phyloP scores from a whole-genome alignment of 1,140 invertebrate species.

The Cydia amplana region DNA sequence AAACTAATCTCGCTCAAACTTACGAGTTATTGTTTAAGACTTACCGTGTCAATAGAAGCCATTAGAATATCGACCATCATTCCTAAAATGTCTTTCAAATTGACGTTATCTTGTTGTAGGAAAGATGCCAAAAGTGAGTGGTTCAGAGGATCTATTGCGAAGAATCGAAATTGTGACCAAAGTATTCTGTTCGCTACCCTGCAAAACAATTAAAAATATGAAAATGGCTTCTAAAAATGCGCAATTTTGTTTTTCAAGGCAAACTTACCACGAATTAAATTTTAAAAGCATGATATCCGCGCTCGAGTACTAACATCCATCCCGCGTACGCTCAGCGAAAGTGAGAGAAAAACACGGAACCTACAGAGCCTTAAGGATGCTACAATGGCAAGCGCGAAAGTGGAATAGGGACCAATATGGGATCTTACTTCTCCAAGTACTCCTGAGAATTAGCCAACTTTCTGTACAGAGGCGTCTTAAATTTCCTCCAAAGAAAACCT shows the following conservation, averaged over 20 bases:
- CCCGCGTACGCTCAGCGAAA: too few relatives aligned
- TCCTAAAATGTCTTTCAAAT: constrained; percentile 89
- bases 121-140: constrained; percentile 83
- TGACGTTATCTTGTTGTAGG: constrained; percentile 83
- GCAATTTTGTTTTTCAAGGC: too few relatives aligned
- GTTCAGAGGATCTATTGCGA: constrained; percentile 48
- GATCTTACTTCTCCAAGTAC: constrained; percentile 86
- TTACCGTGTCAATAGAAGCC: constrained; percentile 93
- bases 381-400: too few relatives aligned
- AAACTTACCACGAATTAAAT: too few relatives aligned
- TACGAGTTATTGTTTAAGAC: constrained; percentile 38
- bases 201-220: constrained; percentile 46
- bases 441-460: constrained; percentile 85
- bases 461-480: constrained; percentile 87
- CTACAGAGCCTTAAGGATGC: too few relatives aligned
- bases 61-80: constrained; percentile 91
- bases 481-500: constrained; percentile 85
- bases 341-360: too few relatives aligned
- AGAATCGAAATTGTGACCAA: constrained; percentile 79
- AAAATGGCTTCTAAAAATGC: too few relatives aligned
- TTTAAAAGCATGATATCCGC: too few relatives aligned
- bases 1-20: too few relatives aligned
- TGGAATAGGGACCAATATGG: too few relatives aligned
- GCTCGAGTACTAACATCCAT: too few relatives aligned
- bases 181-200: constrained; percentile 86